Evolutionary conservation across 2,888 invertebrate genomes (phyloP), one percentile per base, ranked within the genome.

Genomic region (Trimorus sp.): DNA sequence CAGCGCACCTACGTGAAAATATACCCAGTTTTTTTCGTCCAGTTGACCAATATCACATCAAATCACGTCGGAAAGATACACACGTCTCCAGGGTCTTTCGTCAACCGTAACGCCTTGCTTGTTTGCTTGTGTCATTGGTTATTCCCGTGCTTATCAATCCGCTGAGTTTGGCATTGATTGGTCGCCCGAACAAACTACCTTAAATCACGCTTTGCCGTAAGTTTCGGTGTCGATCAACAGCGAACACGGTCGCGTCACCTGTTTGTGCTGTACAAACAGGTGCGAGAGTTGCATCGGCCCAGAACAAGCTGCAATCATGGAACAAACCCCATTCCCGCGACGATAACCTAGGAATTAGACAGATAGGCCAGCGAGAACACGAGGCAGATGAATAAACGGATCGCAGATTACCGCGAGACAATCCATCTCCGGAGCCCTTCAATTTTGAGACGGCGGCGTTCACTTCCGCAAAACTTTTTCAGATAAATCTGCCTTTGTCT

Each of bases 201-300:
- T 69, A 66, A 83, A 73, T 76, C 63, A 76, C 40, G 60, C 73
- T 79, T 76, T 65, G 69, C 51, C 65, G 68, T 77, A 54, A 77
- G 75, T 71, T 75, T 53, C 60, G 56, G 38, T 66, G 65, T 60
- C 65, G 80, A 74, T 84, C 69, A 60, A 63, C 79, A 53, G 66
- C 66, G 63, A 69, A 38, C 69, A 36, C 71, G 71, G 53, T 59
- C 60, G 79, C 79, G 80, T 82, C 83, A 84, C 85, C 84, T 84
- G 84, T 87, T 88, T 87, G 85, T 82, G 11, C 54, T 79, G 84
- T 51, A 80, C 85, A 87, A 87, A 88, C 87, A 88, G 85, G 83
- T 85, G 84, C 83, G 70, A 78, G 77, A 76, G 63, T 75, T 83
- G 80, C 81, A 76, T 74, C 78, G 75, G 59, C 42, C 71, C 70